These are phyloP conservation scores for Mythimna pallens DNA, from an alignment of 2,888 invertebrate species.

Conservation along the genomic window DNA sequence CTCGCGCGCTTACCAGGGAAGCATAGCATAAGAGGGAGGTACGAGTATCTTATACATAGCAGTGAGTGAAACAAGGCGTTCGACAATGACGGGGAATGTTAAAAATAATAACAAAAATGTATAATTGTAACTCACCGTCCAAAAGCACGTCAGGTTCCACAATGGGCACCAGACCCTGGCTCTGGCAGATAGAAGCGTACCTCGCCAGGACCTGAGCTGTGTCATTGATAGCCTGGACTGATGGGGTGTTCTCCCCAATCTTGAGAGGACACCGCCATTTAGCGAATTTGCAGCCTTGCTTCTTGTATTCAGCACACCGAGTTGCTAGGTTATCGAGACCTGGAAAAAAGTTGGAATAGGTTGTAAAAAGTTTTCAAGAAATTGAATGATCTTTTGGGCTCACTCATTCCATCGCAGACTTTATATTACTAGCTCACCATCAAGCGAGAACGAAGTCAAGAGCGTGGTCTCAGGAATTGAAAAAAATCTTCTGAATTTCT, in stretches of 20 bases:
- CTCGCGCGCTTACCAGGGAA: background rate
- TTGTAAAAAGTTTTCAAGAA: too few relatives aligned
- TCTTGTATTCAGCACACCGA: slow-evolving; percentile 98
- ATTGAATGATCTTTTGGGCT: too few relatives aligned
- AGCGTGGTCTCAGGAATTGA: too few relatives aligned
- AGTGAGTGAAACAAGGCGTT: background rate
- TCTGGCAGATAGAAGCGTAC: slow-evolving; percentile 98
- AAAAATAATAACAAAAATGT: background rate
- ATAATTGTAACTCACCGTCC: slow-evolving; percentile 92
- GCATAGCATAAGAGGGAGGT: background rate
- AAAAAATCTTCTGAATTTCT: too few relatives aligned
- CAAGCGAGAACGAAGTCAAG: too few relatives aligned
- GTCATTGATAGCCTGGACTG: slow-evolving; percentile 96
- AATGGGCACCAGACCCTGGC: slow-evolving; percentile 98
- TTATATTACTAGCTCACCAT: too few relatives aligned
- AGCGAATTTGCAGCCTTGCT: slow-evolving; percentile 98
- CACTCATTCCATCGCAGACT: too few relatives aligned
- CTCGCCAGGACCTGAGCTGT: slow-evolving; percentile 98
- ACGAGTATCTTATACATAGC: background rate
- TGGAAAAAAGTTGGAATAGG: slow-evolving; percentile 66
- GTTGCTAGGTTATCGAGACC: slow-evolving; percentile 96
- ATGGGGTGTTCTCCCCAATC: slow-evolving; percentile 96
- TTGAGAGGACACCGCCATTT: slow-evolving; percentile 99
- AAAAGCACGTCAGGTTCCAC: slow-evolving; percentile 99
- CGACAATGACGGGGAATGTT: background rate